phyloP scores from a whole-genome alignment of 2,888 invertebrate species.

The Brassicogethes aeneus region DNA sequence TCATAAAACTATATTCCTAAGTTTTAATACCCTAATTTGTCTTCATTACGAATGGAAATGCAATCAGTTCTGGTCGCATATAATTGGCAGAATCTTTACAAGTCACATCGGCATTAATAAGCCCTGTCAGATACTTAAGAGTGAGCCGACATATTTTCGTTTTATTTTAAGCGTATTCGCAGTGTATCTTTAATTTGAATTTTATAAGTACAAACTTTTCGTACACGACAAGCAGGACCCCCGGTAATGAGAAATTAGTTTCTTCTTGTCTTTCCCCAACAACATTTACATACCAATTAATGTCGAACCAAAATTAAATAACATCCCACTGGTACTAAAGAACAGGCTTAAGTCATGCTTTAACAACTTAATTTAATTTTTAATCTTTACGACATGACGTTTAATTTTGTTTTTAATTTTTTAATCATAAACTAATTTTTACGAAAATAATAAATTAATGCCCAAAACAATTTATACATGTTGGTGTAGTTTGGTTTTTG shows the following conservation, averaged over 20 bases:
- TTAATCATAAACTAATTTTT: too few relatives aligned
- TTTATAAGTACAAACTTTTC: not conserved
- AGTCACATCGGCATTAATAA: conserved; percentile 18
- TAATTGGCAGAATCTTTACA: conserved; percentile 24
- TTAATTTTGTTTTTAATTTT: too few relatives aligned
- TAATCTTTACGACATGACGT: too few relatives aligned
- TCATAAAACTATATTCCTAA: conserved; percentile 22
- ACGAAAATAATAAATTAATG: too few relatives aligned
- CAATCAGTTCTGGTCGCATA: conserved; percentile 28
- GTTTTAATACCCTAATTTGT: conserved; percentile 30
- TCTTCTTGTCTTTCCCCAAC: not conserved
- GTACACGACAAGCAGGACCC: not conserved
- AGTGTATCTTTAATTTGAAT: not conserved
- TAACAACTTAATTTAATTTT: too few relatives aligned
- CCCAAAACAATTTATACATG: too few relatives aligned
- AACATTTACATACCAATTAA: not conserved
- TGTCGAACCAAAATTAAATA: not conserved
- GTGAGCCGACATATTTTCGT: conserved; percentile 11
- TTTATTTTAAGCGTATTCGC: conserved; percentile 6
- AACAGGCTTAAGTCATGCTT: too few relatives aligned
- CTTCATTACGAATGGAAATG: conserved; percentile 32
- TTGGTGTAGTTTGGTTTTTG: too few relatives aligned
- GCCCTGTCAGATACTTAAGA: conserved; percentile 18
- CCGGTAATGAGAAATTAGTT: not conserved
- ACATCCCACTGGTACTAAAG: too few relatives aligned